A percentile compares a stretch with the other conserved stretches of the same genome.
Evolutionary conservation across 2,888 invertebrate species (phyloP).

Genomic region (Invenusta paracnida): DNA sequence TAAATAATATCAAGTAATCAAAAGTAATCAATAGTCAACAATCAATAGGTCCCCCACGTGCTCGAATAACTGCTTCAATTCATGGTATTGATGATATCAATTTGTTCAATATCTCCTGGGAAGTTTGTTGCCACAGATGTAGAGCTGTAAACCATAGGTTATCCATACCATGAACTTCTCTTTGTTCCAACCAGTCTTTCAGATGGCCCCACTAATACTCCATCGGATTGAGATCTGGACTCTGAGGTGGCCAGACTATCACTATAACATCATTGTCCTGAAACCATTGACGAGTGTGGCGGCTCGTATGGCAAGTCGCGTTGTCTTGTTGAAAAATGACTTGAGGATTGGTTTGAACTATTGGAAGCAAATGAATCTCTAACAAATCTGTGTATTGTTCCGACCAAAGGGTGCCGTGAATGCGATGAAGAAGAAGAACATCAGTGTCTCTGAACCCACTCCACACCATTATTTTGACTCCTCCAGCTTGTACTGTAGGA

Average conservation of each 20-base stretch:
- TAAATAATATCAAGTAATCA: too few species aligned
- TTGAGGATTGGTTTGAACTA: too few species aligned
- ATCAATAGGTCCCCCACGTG: too few species aligned
- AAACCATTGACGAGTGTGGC: not conserved
- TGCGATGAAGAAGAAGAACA: not conserved
- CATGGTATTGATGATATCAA: too few species aligned
- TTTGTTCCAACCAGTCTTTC: not conserved
- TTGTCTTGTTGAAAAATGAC: not conserved
- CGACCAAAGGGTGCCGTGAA: too few species aligned
- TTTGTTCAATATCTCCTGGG: too few species aligned
- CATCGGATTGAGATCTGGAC: not conserved
- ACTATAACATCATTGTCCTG: not conserved
- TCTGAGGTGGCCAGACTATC: not conserved
- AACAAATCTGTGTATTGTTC: too few species aligned
- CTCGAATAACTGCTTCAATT: too few species aligned
- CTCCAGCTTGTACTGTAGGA: not conserved
- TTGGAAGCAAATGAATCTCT: too few species aligned
- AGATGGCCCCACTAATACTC: not conserved
- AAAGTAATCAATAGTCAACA: too few species aligned
- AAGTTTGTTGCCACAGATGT: too few species aligned
- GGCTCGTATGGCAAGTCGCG: not conserved
- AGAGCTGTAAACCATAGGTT: too few species aligned
- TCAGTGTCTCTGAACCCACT: not conserved
- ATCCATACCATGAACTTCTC: not conserved
- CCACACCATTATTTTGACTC: not conserved